Percentiles rank a stretch among this genome's conserved stretches.
Evolutionary conservation across 2,113 vertebrate species (phyloP).

Genomic region (Ifrita kowaldi): DNA sequence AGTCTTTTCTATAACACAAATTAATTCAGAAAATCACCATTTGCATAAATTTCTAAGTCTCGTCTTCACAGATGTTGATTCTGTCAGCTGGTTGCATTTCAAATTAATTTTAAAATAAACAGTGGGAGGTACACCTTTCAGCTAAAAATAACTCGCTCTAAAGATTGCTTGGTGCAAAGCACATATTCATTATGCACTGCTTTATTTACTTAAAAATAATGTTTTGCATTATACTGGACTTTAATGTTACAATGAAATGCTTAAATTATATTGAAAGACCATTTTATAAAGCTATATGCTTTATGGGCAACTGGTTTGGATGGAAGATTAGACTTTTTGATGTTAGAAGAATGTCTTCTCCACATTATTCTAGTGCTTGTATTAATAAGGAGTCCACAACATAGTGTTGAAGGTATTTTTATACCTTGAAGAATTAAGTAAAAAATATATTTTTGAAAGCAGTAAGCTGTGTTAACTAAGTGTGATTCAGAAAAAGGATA

Average conservation of each 20-base stretch:
- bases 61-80: conserved; percentile 77
- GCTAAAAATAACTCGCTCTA: conserved; percentile 70
- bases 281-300: not conserved
- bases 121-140: conserved; percentile 70
- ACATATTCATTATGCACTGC: conserved; percentile 5
- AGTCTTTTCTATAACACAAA: conserved; percentile 63
- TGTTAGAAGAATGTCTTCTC: not conserved
- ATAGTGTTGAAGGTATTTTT: not conserved
- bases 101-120: conserved; percentile 77
- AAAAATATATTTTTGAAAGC: not conserved
- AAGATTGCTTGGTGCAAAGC: conserved; percentile 5
- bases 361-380: not conserved
- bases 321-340: not conserved
- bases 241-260: not conserved
- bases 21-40: conserved; percentile 73
- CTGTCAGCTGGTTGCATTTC: conserved; percentile 76
- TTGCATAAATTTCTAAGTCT: conserved; percentile 76
- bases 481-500: not conserved
- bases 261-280: not conserved
- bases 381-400: not conserved
- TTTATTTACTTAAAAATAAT: conserved; percentile 19
- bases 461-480: not conserved
- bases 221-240: not conserved
- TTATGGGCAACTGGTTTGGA: not conserved
- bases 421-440: not conserved